Base-by-base conservation (phyloP, 2,113 vertebrate genomes). In the Nycticebus coucang region DNA sequence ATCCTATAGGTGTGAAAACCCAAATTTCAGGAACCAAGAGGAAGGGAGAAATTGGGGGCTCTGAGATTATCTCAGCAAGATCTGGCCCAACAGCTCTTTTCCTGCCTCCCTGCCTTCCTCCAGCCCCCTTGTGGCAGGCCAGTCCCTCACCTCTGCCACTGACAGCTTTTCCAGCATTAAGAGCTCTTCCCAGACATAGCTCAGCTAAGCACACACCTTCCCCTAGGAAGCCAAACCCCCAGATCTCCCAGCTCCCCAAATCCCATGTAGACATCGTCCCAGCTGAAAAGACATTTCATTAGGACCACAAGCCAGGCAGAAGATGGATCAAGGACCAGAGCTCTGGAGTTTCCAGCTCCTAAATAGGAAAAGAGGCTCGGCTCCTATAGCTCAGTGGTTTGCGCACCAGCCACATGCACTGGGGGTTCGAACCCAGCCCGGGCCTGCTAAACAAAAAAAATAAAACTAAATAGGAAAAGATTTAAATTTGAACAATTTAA, bases 31-130 rank as follows among this genome's bases (percentile, higher is more conserved):
- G n/a, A 55, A 33, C 6, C 33, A 37, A 71, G n/a, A 86, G 28
- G 57, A 87, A 7, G 41, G 17, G 13, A 91, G 1, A 74, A 77
- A 10, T 26, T 30, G 7, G 24, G 64, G 59, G 35, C 19, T 77
- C 62, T 37, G 30, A 85, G 33, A 75, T 74, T 75, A 79, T 87
- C 45, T 92, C 87, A 62, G 37, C 37, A 96, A 79, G 57, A 88
- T 69, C 41, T 90, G 45, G 6, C 37, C 30, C 33, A 55, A 57
- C 11, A 37, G 30, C 3, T 66, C 22, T 41, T 74, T 53, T 68
- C 12, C 5, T 4, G 15, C 13, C 37, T 64, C 66, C 53, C 17
- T 45, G 24, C 6, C 7, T 81, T 88, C 60, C 33, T 83, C 66
- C 22, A 62, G 14, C 19, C 10, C 24, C 5, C n/a, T 68, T 53